Evolutionary conservation across 2,888 invertebrate species (phyloP).

Genomic region (Catocala nupta): DNA sequence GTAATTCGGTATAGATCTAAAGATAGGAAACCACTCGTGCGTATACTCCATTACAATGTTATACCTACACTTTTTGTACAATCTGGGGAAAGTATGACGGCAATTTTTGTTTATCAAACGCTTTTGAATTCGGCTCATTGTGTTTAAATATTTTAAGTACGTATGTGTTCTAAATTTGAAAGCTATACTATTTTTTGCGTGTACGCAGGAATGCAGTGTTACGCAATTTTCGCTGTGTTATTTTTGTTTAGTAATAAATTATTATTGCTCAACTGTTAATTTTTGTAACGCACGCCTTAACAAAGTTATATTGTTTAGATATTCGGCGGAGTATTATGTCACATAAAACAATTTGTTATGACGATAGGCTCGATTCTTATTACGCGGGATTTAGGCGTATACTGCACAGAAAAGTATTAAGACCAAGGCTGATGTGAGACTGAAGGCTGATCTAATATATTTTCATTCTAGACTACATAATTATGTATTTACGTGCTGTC

Average conservation of each 20-base stretch:
- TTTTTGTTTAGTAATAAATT: neutral
- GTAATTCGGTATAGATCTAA: slow-evolving; percentile 44
- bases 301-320: slow-evolving; percentile 12
- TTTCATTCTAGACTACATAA: no score
- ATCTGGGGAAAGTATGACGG: slow-evolving; percentile 45
- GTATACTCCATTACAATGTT: slow-evolving; percentile 35
- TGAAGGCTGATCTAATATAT: no score
- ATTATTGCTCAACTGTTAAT: slow-evolving; percentile 6
- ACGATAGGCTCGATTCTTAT: no score
- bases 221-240: neutral
- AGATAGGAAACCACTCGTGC: slow-evolving; percentile 47
- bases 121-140: slow-evolving; percentile 33
- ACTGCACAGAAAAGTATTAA: no score
- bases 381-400: no score
- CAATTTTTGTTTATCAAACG: slow-evolving; percentile 33
- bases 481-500: no score
- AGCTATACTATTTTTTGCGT: slow-evolving; percentile 18
- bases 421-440: no score
- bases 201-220: slow-evolving; percentile 6
- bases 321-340: neutral
- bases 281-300: neutral
- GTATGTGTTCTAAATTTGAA: neutral
- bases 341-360: no score
- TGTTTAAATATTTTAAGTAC: slow-evolving; percentile 1
- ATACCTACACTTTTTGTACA: slow-evolving; percentile 27